Evolutionary conservation across 23 tunicate species (phyloP), one percentile per base, ranked within the genome.

Genomic region (Diplosoma virens): DNA sequence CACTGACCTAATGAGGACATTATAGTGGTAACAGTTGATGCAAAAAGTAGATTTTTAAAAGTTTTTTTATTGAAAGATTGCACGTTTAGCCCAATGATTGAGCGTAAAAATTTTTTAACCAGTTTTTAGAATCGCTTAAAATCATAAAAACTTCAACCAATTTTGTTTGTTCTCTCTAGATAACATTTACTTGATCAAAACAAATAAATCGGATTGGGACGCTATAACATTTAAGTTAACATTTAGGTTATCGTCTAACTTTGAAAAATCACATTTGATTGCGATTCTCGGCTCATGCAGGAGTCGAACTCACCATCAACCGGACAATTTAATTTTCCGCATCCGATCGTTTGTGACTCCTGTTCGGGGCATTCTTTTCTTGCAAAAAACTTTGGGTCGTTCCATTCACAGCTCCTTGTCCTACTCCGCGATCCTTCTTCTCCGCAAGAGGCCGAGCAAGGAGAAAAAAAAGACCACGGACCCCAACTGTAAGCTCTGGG

Each of bases 371-470:
- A 89, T 3, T 52, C 71, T 3, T 58, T 31, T n/a, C 55, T 22
- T 27, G 54, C 73, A 46, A 41, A 47, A 50, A 77, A 89, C 27
- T 77, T 77, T 32, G n/a, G 36, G 29, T 82, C 81, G n/a, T 60
- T 70, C 96, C 96, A 89, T 0, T 73, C 80, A 71, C 96, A 89
- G 32, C 23, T 32, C 20, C 96, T 53, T 3, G 32, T 32, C 52
- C 96, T 46, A 35, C 35, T 33, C 16, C 79, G 61, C 61, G 66
- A 28, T 6, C 82, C 78, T 33, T 54, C 41, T 26, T 28, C 16
- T 0, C 84, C 96, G 35, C 96, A 89, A 0, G 96, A 82, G 5
- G 48, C 61, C 1, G 80, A 24, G 63, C 96, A 89, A 22, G 60
- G 37, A 17, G 53, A 26, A 52, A 82, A 89, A 37, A 18, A 45